Base-by-base conservation (phyloP, 1,140 invertebrate species). In the Helicoverpa zea region DNA sequence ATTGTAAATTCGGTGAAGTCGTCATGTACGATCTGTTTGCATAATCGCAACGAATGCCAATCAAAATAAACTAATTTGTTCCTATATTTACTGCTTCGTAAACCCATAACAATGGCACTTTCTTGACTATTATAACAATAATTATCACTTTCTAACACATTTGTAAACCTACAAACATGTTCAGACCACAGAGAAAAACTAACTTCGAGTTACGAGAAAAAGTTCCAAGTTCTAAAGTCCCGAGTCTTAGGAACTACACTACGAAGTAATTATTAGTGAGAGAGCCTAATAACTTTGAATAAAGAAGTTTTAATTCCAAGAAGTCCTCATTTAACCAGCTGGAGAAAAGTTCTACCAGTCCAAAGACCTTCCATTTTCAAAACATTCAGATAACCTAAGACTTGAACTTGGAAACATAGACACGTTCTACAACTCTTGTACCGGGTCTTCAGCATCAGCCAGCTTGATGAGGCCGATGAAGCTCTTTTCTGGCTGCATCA, bases 391-490 rank as follows among this genome's bases (percentile, higher is more conserved):
- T 7, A 74, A 74, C 58, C 64, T 79, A n/a, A 80, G 63, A 49
- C 59, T 54, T 64, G 29, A 76, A 49, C 70, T 18, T 16, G 30
- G 49, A 47, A n/a, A 30, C 5, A 54, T 51, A 51, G 66, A 9
- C 5, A 43, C 1, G 35, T 43, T 43, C 73, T 90, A 94, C 54
- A 92, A 82, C 75, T 94, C 92, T 51, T 89, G 79, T 12, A 87
- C 79, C 2, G 91, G 92, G 43, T 93, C 89, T 59, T 94, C 93
- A 2, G 95, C 91, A 79, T 97, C 96, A n/a, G 96, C 96, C n/a
- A 97, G 91, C 94, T 97, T 97, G 52, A 97, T 95, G 7, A 97
- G 95, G 49, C 97, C 97, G 87, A 98, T 98, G 94, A 97, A 98
- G 84, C 97, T 98, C 89, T 98, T 97, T 66, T 96, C 96, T 14